Percentiles rank a stretch among this genome's conserved stretches.
Conservation (phyloP, 64 coral and sea anemone genomes). For the Orbicella faveolata region DNA sequence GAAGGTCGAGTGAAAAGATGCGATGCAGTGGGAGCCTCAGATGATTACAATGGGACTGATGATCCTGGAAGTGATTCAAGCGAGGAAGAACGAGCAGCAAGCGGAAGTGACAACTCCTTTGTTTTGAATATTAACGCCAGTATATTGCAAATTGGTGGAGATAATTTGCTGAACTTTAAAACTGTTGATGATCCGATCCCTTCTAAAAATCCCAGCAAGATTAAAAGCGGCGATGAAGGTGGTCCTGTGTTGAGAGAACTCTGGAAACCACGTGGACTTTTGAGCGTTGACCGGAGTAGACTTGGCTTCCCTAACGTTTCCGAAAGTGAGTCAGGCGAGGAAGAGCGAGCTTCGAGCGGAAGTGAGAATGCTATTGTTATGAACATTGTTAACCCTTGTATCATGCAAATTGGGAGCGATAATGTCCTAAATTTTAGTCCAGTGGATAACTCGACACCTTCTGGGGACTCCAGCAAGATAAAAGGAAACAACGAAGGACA, state of each 20-base stretch:
- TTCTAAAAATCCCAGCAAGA: neutral
- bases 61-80: neutral
- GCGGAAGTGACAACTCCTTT: neutral
- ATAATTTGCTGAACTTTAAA: neutral
- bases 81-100: neutral
- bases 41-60: neutral
- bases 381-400: neutral
- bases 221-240: no score
- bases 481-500: neutral
- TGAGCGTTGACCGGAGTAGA: no score
- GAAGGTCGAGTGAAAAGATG: neutral
- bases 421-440: neutral
- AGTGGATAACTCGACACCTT: no score
- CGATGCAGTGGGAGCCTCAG: neutral
- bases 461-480: neutral
- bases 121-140: neutral
- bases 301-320: no score
- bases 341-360: neutral
- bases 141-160: constrained; percentile 5
- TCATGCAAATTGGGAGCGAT: neutral
- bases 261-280: no score
- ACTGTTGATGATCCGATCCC: neutral
- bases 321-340: neutral
- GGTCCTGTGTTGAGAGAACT: no score
- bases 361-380: neutral